A percentile compares a stretch with the other conserved stretches of the same genome.
These are phyloP conservation scores for Drosophila subobscura DNA, from an alignment of 1,140 invertebrate genomes.

Conservation along the genomic window DNA sequence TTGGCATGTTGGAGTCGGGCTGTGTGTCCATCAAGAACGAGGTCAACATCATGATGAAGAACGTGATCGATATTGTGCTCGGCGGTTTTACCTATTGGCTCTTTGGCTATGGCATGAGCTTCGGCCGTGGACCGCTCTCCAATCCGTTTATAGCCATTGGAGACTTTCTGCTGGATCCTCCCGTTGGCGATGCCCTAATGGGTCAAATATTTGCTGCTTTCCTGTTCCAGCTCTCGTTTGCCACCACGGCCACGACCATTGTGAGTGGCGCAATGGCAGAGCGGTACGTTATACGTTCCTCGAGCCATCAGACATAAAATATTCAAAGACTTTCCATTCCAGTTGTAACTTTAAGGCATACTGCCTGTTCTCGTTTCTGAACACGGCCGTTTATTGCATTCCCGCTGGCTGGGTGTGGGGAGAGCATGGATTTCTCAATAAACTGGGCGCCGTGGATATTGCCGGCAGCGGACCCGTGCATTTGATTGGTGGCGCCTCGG, in stretches of 20 bases:
- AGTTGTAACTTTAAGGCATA: constrained; percentile 93
- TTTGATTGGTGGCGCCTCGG: constrained; percentile 89
- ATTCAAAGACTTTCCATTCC: neutral
- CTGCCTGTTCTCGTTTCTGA: constrained; percentile 94
- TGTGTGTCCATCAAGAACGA: constrained; percentile 97
- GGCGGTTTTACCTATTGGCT: constrained; percentile 96
- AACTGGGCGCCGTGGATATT: constrained; percentile 93
- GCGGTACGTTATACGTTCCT: constrained; percentile 85
- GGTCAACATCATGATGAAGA: constrained; percentile 99
- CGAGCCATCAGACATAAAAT: neutral
- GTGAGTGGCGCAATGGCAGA: constrained; percentile 96
- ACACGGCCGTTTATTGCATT: constrained; percentile 95
- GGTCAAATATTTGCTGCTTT: constrained; percentile 92
- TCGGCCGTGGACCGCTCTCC: constrained; percentile 88
- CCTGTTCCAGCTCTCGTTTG: constrained; percentile 94
- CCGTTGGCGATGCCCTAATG: constrained; percentile 88
- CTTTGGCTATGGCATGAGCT: constrained; percentile 96
- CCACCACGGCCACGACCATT: constrained; percentile 95
- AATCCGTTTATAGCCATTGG: constrained; percentile 91
- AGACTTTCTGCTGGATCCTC: constrained; percentile 89
- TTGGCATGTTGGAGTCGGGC: constrained; percentile 96
- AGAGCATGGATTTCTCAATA: constrained; percentile 92
- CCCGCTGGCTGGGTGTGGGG: constrained; percentile 91
- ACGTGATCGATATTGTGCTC: constrained; percentile 95
- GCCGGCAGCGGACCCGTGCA: constrained; percentile 97